Percentiles rank a stretch among this genome's conserved stretches.
phyloP scores from a whole-genome alignment of 2,888 invertebrate species.

The Heliconius hortense region DNA sequence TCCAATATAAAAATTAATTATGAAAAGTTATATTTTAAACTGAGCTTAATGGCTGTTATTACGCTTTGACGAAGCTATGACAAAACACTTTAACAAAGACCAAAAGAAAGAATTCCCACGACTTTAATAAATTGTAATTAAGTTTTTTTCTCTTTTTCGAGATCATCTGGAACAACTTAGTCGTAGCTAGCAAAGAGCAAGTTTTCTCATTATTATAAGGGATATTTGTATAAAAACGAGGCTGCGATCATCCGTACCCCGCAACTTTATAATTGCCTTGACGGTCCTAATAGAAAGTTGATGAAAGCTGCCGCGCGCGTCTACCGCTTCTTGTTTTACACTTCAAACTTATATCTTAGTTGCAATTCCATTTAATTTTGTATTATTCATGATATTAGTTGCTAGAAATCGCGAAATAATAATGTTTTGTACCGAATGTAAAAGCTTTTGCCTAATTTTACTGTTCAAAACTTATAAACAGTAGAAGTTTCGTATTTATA shows the following conservation, averaged over 20 bases:
- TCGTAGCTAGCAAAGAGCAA: conserved; percentile 61
- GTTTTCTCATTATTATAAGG: conserved; percentile 76
- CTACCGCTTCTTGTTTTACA: conserved; percentile 67
- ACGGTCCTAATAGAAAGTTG: conserved; percentile 77
- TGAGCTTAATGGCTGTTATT: conserved; percentile 37
- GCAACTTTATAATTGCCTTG: conserved; percentile 79
- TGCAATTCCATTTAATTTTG: conserved; percentile 49
- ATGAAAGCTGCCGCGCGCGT: conserved; percentile 71
- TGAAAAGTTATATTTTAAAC: conserved; percentile 32
- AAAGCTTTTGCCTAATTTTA: conserved; percentile 5
- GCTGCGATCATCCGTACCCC: conserved; percentile 63
- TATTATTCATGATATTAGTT: conserved; percentile 43
- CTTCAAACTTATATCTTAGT: conserved; percentile 69
- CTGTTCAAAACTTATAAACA: neutral
- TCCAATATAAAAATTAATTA: conserved; percentile 21
- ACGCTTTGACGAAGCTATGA: conserved; percentile 36
- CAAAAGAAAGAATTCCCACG: conserved; percentile 39
- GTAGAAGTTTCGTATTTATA: neutral
- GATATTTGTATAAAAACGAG: conserved; percentile 76
- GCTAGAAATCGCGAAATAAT: conserved; percentile 25
- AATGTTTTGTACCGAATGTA: conserved; percentile 7
- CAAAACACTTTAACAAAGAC: conserved; percentile 38
- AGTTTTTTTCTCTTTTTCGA: conserved; percentile 60
- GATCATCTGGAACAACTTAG: conserved; percentile 70
- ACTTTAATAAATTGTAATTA: conserved; percentile 52